Conservation (phyloP, 2,113 vertebrate species). For the Aleadryas rufinucha region DNA sequence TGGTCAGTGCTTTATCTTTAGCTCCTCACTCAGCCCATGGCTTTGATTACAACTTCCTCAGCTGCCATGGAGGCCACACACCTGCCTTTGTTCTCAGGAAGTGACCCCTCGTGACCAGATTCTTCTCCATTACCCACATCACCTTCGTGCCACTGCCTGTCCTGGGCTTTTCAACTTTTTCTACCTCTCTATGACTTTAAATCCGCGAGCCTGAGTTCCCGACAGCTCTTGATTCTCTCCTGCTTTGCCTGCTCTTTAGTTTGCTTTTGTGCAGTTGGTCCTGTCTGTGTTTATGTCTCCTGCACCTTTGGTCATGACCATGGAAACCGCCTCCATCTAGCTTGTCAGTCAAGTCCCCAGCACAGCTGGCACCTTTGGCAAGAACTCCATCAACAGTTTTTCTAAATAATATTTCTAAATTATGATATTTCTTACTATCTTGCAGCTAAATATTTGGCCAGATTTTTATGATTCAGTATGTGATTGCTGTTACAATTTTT, state of each 20-base stretch:
- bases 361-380: neutral
- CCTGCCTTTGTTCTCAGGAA: neutral
- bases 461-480: neutral
- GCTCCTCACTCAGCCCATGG: neutral
- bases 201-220: neutral
- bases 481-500: neutral
- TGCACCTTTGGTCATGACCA: neutral
- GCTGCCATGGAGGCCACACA: neutral
- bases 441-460: neutral
- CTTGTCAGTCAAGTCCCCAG: neutral
- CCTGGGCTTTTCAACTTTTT: neutral
- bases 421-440: neutral
- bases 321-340: neutral
- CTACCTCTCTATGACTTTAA: neutral
- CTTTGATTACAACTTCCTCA: neutral
- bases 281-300: neutral
- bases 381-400: neutral
- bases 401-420: neutral
- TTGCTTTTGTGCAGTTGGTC: neutral
- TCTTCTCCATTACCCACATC: neutral
- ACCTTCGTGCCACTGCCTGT: rapidly evolving
- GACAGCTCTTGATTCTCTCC: neutral
- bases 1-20: neutral
- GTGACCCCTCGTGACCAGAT: rapidly evolving
- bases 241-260: neutral